These are phyloP conservation scores for Gobiocypris rarus DNA, from an alignment of 2,113 vertebrate species.

Conservation along the genomic window DNA sequence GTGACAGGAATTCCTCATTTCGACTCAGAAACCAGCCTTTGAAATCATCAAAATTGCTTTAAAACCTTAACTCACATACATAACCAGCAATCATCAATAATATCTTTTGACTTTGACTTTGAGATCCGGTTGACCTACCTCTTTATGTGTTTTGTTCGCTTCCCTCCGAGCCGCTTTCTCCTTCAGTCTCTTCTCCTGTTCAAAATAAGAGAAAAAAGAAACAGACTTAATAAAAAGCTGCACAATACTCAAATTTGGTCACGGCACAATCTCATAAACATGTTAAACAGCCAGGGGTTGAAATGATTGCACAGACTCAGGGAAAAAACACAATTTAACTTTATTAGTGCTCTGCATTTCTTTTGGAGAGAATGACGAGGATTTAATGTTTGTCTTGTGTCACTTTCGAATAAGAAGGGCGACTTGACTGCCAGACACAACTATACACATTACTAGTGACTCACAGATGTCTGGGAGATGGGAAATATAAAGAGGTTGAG, in stretches of 20 bases:
- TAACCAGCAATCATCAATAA: background rate
- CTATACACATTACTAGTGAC: constrained; percentile 10
- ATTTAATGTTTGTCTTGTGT: background rate
- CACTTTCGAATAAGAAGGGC: background rate
- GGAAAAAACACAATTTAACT: background rate
- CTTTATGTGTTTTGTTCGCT: constrained; percentile 70
- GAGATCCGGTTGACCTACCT: constrained; percentile 71
- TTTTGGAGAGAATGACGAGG: background rate
- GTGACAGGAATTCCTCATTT: background rate
- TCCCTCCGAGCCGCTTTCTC: constrained; percentile 83
- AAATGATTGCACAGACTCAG: background rate
- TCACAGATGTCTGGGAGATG: background rate
- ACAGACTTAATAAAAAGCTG: constrained; percentile 30
- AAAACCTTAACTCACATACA: background rate
- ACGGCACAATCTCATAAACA: background rate
- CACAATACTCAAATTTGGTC: background rate
- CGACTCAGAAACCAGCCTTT: background rate
- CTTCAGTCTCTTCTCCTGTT: constrained; percentile 83
- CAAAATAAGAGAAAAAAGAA: constrained; percentile 49
- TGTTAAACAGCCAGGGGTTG: background rate
- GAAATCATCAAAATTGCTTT: background rate
- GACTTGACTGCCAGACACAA: background rate
- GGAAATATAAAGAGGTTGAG: constrained; percentile 4
- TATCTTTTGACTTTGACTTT: background rate
- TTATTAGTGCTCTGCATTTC: background rate